These are phyloP conservation scores for Willisornis vidua DNA, from an alignment of 2,113 vertebrate species.

Conservation along the genomic window DNA sequence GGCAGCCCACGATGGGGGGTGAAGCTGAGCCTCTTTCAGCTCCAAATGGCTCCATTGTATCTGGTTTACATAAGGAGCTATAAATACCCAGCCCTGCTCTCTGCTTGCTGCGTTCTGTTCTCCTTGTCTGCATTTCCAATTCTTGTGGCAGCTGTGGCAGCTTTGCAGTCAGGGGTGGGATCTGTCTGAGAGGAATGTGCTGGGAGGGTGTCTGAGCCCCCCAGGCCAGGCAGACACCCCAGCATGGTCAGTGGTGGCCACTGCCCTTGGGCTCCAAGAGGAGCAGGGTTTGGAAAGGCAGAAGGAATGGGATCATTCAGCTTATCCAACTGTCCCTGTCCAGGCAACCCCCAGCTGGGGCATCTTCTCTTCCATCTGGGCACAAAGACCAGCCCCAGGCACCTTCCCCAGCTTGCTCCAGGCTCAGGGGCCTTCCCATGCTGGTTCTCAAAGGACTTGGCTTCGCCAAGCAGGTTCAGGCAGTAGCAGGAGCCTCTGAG, in stretches of 20 bases:
- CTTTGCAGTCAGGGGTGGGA: neutral
- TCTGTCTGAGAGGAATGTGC: neutral
- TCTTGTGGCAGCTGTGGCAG: neutral
- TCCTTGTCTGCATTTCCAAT: neutral
- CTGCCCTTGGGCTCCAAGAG: neutral
- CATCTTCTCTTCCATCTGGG: neutral
- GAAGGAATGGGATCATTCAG: neutral
- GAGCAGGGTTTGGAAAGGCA: neutral
- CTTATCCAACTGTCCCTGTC: neutral
- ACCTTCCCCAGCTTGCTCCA: neutral
- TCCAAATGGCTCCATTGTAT: constrained; percentile 7
- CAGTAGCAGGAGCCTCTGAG: neutral
- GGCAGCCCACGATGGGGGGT: neutral
- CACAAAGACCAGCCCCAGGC: neutral
- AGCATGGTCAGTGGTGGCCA: fast-evolving
- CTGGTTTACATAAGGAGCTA: neutral
- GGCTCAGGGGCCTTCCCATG: neutral
- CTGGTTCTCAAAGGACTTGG: neutral
- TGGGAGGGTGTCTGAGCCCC: neutral
- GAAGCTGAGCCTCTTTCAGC: neutral
- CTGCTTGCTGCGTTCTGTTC: neutral
- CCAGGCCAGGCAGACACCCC: neutral
- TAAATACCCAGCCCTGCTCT: neutral
- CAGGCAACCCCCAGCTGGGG: neutral
- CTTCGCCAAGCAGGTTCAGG: neutral